Percentiles rank a stretch among this genome's conserved stretches.
phyloP scores from a whole-genome alignment of 2,113 vertebrate genomes.

The Gambusia holbrooki region DNA sequence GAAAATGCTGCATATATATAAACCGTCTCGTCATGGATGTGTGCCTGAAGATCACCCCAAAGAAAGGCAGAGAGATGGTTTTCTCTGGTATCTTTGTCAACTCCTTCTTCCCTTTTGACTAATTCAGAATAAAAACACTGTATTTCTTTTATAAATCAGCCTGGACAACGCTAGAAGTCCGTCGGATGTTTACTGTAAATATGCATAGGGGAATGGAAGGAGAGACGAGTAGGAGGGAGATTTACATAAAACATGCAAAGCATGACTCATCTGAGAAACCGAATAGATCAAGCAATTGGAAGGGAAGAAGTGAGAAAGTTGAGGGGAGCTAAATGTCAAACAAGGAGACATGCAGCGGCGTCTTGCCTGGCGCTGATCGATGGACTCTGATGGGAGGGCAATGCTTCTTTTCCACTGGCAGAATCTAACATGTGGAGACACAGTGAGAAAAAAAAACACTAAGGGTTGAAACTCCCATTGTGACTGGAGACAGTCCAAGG shows the following conservation, averaged over 20 bases:
- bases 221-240: not conserved
- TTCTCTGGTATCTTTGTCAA: not conserved
- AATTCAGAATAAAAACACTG: not conserved
- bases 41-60: not conserved
- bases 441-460: not conserved
- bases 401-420: slow-evolving; percentile 34
- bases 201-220: not conserved
- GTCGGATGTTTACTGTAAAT: not conserved
- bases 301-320: slow-evolving; percentile 35
- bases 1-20: too few relatives aligned
- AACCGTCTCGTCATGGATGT: not conserved
- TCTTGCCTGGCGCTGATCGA: slow-evolving; percentile 53
- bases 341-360: slow-evolving; percentile 36
- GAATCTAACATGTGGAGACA: slow-evolving; percentile 34
- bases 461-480: not conserved
- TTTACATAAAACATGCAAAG: slow-evolving; percentile 12
- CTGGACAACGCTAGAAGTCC: not conserved
- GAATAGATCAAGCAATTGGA: slow-evolving; percentile 25
- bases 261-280: slow-evolving; percentile 24
- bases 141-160: not conserved
- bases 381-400: slow-evolving; percentile 58
- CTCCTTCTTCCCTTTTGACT: not conserved
- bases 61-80: not conserved
- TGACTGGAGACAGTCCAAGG: not conserved
- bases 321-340: slow-evolving; percentile 62